These are phyloP conservation scores for Siniperca knerii DNA, from an alignment of 2,113 vertebrate genomes.

Conservation along the genomic window DNA sequence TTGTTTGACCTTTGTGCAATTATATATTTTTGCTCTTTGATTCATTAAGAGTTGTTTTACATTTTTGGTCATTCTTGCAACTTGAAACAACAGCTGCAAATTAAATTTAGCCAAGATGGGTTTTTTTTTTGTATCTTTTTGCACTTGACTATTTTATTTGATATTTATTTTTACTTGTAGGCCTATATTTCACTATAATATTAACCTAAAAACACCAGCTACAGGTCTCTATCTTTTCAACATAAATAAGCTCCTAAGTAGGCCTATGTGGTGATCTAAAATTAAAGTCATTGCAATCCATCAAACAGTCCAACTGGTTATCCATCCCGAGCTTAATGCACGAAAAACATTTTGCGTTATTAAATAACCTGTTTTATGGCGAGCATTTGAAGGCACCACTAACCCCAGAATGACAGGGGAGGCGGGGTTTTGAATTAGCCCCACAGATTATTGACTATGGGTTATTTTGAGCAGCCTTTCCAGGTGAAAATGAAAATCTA, in stretches of 20 bases:
- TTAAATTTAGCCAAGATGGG: background rate
- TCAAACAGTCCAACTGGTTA: background rate
- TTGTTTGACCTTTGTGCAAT: background rate
- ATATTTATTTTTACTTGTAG: background rate
- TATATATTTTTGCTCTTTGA: background rate
- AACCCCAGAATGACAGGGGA: background rate
- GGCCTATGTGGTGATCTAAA: background rate
- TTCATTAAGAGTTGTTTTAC: background rate
- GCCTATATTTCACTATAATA: background rate
- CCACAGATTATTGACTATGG: background rate
- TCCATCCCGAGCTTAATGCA: background rate
- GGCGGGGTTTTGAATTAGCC: background rate
- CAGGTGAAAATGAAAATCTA: background rate
- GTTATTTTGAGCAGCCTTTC: background rate
- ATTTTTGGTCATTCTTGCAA: background rate
- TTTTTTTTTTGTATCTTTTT: background rate
- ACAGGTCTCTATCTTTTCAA: background rate
- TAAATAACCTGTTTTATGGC: conserved; percentile 12
- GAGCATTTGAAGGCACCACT: conserved; percentile 35
- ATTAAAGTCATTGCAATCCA: background rate
- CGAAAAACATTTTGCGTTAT: background rate
- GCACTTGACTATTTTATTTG: background rate
- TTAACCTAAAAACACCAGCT: background rate
- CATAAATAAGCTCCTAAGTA: background rate
- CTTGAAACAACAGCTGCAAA: background rate